A percentile compares a stretch with the other conserved stretches of the same genome.
Evolutionary conservation across 1,140 invertebrate species (phyloP).

Genomic region (Heliconius nattereri): DNA sequence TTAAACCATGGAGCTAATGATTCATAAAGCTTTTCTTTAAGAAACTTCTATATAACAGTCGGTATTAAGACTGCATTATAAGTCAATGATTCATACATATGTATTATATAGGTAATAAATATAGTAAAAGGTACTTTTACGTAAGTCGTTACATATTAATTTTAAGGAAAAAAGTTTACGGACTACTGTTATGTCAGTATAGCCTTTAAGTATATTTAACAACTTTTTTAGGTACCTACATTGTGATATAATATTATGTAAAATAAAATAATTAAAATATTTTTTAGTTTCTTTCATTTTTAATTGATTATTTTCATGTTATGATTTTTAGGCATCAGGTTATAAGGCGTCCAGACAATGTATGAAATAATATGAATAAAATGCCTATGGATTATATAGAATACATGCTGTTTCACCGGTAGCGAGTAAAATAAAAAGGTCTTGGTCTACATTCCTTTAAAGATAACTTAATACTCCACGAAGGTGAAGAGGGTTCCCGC

Average conservation of each 20-base stretch:
- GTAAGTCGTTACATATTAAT: slow-evolving; percentile 26
- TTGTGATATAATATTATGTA: not conserved
- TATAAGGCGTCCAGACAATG: no score
- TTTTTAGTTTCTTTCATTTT: not conserved
- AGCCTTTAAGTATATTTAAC: not conserved
- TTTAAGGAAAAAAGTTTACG: slow-evolving; percentile 31
- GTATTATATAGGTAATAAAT: not conserved
- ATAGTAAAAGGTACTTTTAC: slow-evolving; percentile 10
- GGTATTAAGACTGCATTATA: not conserved
- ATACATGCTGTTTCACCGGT: no score
- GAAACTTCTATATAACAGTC: not conserved
- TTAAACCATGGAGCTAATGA: no score
- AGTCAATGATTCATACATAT: not conserved
- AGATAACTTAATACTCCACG: no score
- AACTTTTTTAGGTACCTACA: not conserved
- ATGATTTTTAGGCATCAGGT: no score
- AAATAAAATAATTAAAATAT: not conserved
- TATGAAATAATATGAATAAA: no score
- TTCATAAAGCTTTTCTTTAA: not conserved
- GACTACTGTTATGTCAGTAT: slow-evolving; percentile 10
- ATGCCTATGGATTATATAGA: no score
- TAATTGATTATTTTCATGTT: not conserved
- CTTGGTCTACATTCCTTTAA: no score
- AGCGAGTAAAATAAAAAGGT: no score
- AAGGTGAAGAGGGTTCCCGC: no score